phyloP scores from a whole-genome alignment of 2,113 vertebrate species.

The Capreolus pygargus region DNA sequence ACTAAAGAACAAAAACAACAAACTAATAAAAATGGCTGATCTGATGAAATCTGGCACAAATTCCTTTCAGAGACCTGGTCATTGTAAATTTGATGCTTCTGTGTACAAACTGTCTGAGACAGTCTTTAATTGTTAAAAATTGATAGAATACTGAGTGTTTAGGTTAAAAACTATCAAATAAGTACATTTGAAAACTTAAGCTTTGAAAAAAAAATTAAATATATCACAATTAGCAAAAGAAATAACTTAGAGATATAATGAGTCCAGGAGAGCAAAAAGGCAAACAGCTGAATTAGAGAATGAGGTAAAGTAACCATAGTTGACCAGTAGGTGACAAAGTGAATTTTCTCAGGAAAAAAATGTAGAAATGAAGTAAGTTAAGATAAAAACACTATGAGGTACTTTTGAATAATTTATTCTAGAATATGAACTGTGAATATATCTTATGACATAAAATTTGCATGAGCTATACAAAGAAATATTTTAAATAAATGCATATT shows the following conservation, averaged over 20 bases:
- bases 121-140: not conserved
- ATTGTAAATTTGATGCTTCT: not conserved
- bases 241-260: not conserved
- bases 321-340: not conserved
- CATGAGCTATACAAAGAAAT: not conserved
- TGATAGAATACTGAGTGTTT: not conserved
- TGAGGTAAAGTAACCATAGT: fast-evolving
- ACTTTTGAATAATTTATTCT: not conserved
- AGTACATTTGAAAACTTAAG: not conserved
- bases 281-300: not conserved
- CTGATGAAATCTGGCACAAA: not conserved
- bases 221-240: not conserved
- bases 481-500: not conserved
- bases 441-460: not conserved
- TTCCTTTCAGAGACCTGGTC: not conserved
- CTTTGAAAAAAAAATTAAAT: not conserved
- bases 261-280: not conserved
- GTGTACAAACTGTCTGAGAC: not conserved
- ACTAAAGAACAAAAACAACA: not conserved
- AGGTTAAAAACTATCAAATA: not conserved
- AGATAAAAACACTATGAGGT: not conserved
- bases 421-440: not conserved
- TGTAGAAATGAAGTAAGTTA: not conserved
- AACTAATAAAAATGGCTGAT: not conserved
- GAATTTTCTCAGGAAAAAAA: not conserved